Evolutionary conservation across 1,140 invertebrate species (phyloP).

Genomic region (Ganaspis sp.): DNA sequence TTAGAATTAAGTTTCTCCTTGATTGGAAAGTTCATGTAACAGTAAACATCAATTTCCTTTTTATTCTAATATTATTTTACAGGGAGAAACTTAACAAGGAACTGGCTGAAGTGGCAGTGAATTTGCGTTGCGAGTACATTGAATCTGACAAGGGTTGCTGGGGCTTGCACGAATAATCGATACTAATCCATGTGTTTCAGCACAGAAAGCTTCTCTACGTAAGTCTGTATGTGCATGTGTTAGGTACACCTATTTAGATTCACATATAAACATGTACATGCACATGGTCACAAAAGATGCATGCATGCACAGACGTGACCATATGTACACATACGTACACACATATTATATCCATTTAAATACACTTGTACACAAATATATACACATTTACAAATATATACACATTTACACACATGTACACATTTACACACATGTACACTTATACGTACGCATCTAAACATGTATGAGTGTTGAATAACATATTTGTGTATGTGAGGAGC

Average conservation of each 20-base stretch:
- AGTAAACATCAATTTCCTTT: background rate
- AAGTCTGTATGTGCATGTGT: background rate
- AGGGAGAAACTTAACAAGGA: constrained; percentile 19
- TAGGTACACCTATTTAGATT: background rate
- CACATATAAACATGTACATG: too few species aligned
- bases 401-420: too few species aligned
- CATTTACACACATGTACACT: too few species aligned
- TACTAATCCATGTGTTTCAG: constrained; percentile 24
- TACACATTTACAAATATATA: too few species aligned
- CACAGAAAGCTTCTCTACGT: background rate
- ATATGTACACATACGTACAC: too few species aligned
- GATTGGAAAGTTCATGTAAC: background rate
- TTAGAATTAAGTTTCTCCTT: background rate
- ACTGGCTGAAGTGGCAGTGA: constrained; percentile 2
- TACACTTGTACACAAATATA: too few species aligned
- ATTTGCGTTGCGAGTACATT: constrained; percentile 21
- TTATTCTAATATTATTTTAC: background rate
- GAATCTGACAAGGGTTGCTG: constrained; percentile 23
- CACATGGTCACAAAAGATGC: too few species aligned
- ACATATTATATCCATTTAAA: too few species aligned
- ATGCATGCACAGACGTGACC: too few species aligned
- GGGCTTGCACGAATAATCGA: constrained; percentile 19
- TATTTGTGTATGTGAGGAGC: too few species aligned
- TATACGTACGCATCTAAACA: too few species aligned
- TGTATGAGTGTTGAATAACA: too few species aligned